phyloP scores from a whole-genome alignment of 1,140 invertebrate species.

The honey bee (Apis mellifera) region DNA sequence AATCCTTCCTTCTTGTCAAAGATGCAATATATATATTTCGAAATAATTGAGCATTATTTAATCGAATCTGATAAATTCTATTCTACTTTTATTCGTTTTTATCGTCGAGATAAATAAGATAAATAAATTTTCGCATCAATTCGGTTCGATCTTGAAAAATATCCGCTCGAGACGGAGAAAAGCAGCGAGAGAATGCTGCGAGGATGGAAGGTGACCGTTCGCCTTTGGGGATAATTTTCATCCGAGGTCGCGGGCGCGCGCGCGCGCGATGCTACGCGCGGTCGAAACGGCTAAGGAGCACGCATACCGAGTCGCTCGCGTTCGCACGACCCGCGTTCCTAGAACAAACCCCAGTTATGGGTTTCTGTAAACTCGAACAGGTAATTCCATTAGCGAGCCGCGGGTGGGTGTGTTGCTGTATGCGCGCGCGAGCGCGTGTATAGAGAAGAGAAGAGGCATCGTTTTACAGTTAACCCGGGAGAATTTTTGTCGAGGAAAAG shows the following conservation, averaged over 20 bases:
- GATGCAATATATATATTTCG: too few species aligned
- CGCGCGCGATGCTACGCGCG: not conserved
- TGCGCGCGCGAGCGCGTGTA: slow-evolving; percentile 26
- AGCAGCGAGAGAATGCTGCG: not conserved
- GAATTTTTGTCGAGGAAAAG: slow-evolving; percentile 60
- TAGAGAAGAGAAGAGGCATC: slow-evolving; percentile 13
- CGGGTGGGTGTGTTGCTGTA: slow-evolving; percentile 62
- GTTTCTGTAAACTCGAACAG: slow-evolving; percentile 69
- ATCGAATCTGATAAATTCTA: too few species aligned
- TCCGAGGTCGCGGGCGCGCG: slow-evolving; percentile 1
- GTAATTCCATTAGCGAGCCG: slow-evolving; percentile 65
- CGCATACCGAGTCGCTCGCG: slow-evolving; percentile 9
- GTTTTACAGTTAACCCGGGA: slow-evolving; percentile 64
- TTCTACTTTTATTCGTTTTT: too few species aligned
- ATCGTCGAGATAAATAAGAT: too few species aligned
- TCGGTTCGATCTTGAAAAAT: not conserved
- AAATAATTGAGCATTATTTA: too few species aligned
- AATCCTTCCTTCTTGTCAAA: too few species aligned
- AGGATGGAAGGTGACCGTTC: slow-evolving; percentile 59
- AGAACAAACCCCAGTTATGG: slow-evolving; percentile 67
- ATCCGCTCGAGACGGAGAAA: not conserved
- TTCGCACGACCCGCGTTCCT: slow-evolving; percentile 66
- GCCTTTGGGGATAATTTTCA: slow-evolving; percentile 65
- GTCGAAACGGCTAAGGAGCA: not conserved
- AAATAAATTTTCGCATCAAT: too few species aligned